Conservation (phyloP, 2,113 vertebrate species). For the Ictalurus furcatus region DNA sequence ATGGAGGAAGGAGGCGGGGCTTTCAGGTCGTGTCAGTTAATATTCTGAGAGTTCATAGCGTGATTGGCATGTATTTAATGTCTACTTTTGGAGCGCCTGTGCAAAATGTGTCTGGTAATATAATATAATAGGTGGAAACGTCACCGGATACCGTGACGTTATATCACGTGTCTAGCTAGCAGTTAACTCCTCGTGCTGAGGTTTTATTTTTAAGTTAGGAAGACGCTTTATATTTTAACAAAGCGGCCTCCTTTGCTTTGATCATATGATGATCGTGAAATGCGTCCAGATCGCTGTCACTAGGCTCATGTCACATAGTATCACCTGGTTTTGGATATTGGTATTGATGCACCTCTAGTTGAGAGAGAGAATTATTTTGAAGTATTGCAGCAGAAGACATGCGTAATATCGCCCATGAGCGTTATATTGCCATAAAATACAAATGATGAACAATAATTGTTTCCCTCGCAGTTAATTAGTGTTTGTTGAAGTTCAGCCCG, state of each 20-base stretch:
- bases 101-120: background rate
- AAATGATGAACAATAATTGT: conserved; percentile 4
- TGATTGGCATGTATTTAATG: background rate
- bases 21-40: background rate
- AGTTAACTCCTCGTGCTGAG: background rate
- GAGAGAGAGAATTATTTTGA: background rate
- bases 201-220: background rate
- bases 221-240: background rate
- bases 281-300: background rate
- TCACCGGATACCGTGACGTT: too few relatives aligned
- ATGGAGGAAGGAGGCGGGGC: background rate
- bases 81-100: background rate
- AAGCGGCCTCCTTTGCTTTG: too few relatives aligned
- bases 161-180: background rate
- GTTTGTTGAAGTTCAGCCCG: conserved; percentile 23
- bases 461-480: conserved; percentile 20
- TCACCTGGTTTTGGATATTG: background rate
- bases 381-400: background rate
- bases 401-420: background rate
- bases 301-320: background rate
- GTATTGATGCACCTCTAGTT: background rate
- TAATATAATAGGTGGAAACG: background rate
- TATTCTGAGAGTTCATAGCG: background rate
- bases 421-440: background rate
- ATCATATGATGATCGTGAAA: background rate